Evolutionary conservation across 2,797 vertebrate species (phyloP).

Genomic region (Myoxocephalus aenaeus): DNA sequence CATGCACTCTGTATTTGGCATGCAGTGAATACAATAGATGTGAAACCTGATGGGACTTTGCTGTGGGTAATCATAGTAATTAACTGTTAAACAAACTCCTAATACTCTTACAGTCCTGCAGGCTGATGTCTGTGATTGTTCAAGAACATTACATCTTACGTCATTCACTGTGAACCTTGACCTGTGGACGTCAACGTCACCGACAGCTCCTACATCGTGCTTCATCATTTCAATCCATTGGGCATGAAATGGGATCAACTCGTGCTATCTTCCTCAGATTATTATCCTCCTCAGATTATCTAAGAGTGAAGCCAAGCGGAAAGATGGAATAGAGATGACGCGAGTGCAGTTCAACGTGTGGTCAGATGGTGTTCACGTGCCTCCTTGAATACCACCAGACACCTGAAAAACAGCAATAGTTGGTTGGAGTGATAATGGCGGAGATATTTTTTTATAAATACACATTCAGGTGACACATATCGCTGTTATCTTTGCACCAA

Average conservation of each 20-base stretch:
- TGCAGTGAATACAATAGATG: slow-evolving; percentile 1
- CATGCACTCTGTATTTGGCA: background rate
- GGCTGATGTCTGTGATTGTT: slow-evolving; percentile 8
- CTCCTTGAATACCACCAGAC: slow-evolving; percentile 7
- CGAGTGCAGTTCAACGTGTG: slow-evolving; percentile 17
- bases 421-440: background rate
- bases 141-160: background rate
- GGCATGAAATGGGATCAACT: slow-evolving; percentile 48
- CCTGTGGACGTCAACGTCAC: background rate
- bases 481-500: background rate
- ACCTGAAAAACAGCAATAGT: slow-evolving; percentile 11
- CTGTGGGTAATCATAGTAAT: background rate
- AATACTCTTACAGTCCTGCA: background rate
- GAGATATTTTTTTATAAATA: background rate
- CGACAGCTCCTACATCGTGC: background rate
- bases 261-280: background rate
- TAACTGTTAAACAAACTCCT: background rate
- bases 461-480: background rate
- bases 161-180: background rate
- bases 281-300: slow-evolving; percentile 33
- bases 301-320: background rate
- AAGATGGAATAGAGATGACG: slow-evolving; percentile 1
- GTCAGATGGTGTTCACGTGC: slow-evolving; percentile 37
- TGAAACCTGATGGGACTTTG: background rate
- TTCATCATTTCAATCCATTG: slow-evolving; percentile 29